phyloP scores from a whole-genome alignment of 2,113 vertebrate species.

The Tauraco erythrolophus region DNA sequence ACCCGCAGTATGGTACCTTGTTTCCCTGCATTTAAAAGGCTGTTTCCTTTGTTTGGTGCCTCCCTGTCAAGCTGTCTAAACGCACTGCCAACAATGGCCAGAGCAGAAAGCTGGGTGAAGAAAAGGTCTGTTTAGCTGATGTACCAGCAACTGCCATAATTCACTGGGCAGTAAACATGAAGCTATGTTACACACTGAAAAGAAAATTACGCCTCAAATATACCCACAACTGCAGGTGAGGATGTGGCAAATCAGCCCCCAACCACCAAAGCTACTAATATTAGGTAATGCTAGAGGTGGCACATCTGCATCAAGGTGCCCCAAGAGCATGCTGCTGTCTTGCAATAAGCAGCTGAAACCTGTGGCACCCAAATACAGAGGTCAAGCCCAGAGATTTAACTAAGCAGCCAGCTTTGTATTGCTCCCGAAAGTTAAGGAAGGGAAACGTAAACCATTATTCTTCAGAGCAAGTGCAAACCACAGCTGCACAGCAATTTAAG shows the following conservation, averaged over 20 bases:
- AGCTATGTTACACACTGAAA: background rate
- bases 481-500: background rate
- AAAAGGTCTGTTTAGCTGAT: background rate
- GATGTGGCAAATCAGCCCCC: background rate
- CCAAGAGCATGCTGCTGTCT: background rate
- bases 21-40: background rate
- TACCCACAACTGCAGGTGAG: fast-evolving
- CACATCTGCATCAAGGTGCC: background rate
- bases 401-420: background rate
- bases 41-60: background rate
- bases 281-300: fast-evolving
- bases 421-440: background rate
- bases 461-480: background rate
- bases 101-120: background rate
- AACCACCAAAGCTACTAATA: background rate
- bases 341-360: background rate
- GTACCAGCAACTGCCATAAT: background rate
- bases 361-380: background rate
- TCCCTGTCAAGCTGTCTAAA: background rate
- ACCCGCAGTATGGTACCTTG: fast-evolving
- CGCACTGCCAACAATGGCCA: background rate
- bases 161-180: background rate
- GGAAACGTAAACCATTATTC: background rate
- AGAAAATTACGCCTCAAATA: background rate
- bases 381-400: background rate